phyloP scores from a whole-genome alignment of 1,140 invertebrate species.

The Cydia pomonella region DNA sequence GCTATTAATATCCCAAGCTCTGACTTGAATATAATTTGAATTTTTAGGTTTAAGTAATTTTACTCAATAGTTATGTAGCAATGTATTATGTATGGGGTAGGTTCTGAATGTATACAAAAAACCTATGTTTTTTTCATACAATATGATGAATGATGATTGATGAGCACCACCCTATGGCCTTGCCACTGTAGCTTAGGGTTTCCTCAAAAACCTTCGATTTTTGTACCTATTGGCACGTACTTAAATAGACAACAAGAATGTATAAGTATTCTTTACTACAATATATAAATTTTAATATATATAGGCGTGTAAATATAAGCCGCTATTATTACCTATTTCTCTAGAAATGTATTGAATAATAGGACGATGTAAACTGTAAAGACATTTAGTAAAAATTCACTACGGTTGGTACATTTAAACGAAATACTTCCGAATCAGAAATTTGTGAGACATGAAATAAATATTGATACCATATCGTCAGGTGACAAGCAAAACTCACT shows the following conservation, averaged over 20 bases:
- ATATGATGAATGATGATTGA: no score
- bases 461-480: neutral
- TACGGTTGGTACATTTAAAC: slow-evolving; percentile 20
- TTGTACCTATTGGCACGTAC: neutral
- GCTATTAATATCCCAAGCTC: no score
- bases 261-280: slow-evolving; percentile 5
- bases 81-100: no score
- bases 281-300: slow-evolving; percentile 5
- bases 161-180: no score
- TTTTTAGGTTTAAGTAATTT: no score
- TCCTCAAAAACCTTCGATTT: neutral
- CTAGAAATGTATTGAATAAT: neutral
- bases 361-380: slow-evolving; percentile 29
- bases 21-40: no score
- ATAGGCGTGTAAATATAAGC: slow-evolving; percentile 25
- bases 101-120: no score
- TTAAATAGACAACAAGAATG: slow-evolving; percentile 15
- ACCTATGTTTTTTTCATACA: no score
- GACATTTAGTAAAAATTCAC: slow-evolving; percentile 21
- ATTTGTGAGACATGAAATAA: neutral
- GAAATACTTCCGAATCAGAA: slow-evolving; percentile 5
- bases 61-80: no score
- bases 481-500: no score
- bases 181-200: no score
- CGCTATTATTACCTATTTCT: neutral